These are phyloP conservation scores for Actinopyga echinites DNA, from an alignment of 53 echinoderm and acorn worm genomes.

Conservation along the genomic window DNA sequence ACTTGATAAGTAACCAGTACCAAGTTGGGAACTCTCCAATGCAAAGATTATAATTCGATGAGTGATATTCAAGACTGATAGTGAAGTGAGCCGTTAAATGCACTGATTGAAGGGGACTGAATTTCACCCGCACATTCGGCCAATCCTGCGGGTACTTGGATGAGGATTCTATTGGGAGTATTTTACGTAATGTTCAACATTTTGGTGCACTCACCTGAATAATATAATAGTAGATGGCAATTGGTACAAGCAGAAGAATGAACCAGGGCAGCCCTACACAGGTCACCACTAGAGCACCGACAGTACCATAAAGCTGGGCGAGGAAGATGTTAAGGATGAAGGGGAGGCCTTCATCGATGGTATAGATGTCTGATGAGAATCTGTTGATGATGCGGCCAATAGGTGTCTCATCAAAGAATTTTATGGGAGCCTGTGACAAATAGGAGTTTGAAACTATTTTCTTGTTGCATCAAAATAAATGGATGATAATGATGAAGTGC, in stretches of 20 bases:
- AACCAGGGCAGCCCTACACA: constrained; percentile 98
- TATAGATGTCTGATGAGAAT: constrained; percentile 94
- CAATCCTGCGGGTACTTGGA: no score
- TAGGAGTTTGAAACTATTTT: neutral
- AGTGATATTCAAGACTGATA: no score
- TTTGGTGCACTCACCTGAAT: constrained; percentile 69
- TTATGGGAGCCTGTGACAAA: constrained; percentile 75
- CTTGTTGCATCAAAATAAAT: neutral
- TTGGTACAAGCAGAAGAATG: constrained; percentile 75
- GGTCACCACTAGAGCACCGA: constrained; percentile 80
- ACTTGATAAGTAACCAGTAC: neutral
- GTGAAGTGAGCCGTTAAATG: neutral
- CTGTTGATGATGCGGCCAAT: constrained; percentile 96
- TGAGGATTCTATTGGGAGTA: no score
- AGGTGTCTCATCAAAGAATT: constrained; percentile 91
- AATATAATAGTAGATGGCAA: constrained; percentile 70
- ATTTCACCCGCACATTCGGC: no score
- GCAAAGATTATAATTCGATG: no score
- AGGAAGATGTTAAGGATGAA: constrained; percentile 92
- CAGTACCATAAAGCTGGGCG: constrained; percentile 78
- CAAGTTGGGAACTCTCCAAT: no score
- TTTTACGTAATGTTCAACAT: neutral
- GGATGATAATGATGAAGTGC: neutral
- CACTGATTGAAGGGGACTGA: no score
- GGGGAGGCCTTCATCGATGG: constrained; percentile 86